phyloP scores from a whole-genome alignment of 1,140 invertebrate species.

The Platyscapa corneri region DNA sequence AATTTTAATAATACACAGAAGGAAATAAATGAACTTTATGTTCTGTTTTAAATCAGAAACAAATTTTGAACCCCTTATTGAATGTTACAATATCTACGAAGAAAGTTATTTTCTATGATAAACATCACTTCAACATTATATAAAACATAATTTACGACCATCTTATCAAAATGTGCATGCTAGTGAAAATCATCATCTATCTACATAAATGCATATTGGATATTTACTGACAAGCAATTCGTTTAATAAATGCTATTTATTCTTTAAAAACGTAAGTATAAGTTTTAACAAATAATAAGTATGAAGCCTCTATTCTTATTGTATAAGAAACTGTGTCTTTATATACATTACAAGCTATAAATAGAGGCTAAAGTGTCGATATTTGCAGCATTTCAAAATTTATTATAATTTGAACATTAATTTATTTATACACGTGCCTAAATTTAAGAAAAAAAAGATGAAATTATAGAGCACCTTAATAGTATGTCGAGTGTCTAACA shows the following conservation, averaged over 20 bases:
- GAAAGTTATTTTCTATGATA: not conserved
- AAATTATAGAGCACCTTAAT: not conserved
- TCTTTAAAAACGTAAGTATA: not conserved
- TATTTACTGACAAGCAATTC: not conserved
- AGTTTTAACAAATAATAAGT: not conserved
- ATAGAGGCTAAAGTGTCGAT: not conserved
- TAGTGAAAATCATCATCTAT: not conserved
- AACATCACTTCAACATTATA: too few relatives aligned
- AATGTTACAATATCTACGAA: not conserved
- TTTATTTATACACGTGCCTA: not conserved
- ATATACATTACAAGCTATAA: not conserved
- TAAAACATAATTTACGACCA: not conserved
- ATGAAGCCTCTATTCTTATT: not conserved
- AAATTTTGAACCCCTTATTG: not conserved
- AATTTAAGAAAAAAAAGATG: not conserved
- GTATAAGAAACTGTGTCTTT: not conserved
- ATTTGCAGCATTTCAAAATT: not conserved
- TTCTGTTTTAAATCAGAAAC: not conserved
- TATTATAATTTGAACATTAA: not conserved
- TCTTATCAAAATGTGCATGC: not conserved
- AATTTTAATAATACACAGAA: not conserved
- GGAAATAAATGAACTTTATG: not conserved
- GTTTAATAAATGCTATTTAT: not conserved
- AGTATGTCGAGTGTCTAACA: not conserved
- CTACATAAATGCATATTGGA: too few relatives aligned